phyloP scores from a whole-genome alignment of 2,888 invertebrate genomes.

The Chrysopilus asiliformis region DNA sequence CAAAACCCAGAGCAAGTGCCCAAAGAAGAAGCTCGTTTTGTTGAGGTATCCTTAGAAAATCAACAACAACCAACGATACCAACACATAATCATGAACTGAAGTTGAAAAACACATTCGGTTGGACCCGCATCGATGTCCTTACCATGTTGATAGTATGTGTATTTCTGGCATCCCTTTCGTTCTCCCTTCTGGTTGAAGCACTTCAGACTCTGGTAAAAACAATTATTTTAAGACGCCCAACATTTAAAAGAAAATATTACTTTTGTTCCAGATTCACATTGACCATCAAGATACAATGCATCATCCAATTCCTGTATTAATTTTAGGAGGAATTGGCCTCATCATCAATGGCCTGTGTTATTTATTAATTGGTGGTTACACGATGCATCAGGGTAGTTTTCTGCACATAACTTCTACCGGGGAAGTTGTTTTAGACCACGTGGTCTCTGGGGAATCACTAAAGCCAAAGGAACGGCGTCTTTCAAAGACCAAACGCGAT shows the following conservation, averaged over 20 bases:
- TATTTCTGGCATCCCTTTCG: constrained; percentile 69
- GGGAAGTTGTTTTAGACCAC: constrained; percentile 48
- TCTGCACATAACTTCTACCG: constrained; percentile 47
- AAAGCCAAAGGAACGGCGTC: constrained; percentile 35
- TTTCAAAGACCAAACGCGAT: constrained; percentile 35
- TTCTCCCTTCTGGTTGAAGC: constrained; percentile 73
- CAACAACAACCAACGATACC: neutral
- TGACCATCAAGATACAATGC: constrained; percentile 56
- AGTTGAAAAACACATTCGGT: constrained; percentile 76
- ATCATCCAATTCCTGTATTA: constrained; percentile 59
- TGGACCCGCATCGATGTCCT: constrained; percentile 87
- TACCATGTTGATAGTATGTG: constrained; percentile 65
- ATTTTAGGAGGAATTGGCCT: constrained; percentile 57
- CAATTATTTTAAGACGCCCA: too few species aligned
- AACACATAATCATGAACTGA: constrained; percentile 40
- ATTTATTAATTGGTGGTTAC: constrained; percentile 66
- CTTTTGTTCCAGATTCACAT: too few species aligned
- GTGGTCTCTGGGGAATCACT: constrained; percentile 33
- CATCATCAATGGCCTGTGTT: constrained; percentile 62
- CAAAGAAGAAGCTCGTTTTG: constrained; percentile 8
- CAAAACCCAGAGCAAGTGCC: neutral
- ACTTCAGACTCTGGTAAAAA: constrained; percentile 61
- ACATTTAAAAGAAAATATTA: too few species aligned
- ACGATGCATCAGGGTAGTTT: constrained; percentile 60
- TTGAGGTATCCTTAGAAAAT: constrained; percentile 7